Conservation (phyloP, 2,113 vertebrate species). For the Megaceryle maxima region DNA sequence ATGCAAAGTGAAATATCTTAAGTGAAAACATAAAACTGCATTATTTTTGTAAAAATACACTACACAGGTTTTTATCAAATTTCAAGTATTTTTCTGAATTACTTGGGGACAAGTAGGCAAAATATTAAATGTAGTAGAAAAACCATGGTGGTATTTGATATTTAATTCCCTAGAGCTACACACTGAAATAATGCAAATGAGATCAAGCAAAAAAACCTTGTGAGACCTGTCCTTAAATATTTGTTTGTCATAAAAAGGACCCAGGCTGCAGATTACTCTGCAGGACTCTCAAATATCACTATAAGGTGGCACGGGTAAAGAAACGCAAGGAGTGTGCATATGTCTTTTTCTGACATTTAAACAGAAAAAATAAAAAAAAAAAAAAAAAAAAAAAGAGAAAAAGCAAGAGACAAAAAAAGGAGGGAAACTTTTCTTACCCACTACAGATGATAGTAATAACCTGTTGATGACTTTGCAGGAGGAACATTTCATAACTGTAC, state of each 20-base stretch:
- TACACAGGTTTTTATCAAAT: not conserved
- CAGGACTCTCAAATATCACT: not conserved
- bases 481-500: not conserved
- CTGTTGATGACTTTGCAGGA: not conserved
- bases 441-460: not conserved
- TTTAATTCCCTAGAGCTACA: not conserved
- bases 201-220: not conserved
- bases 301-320: not conserved
- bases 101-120: not conserved
- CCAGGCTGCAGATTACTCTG: not conserved
- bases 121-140: not conserved
- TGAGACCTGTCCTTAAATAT: conserved; percentile 9
- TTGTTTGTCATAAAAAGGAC: not conserved
- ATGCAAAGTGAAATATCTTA: not conserved
- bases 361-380: not conserved
- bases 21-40: not conserved
- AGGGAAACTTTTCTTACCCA: not conserved
- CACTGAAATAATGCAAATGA: not conserved
- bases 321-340: not conserved
- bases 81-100: not conserved
- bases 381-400: not conserved
- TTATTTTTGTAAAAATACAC: not conserved
- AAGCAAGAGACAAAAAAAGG: not conserved
- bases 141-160: not conserved
- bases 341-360: not conserved